Conservation (phyloP, 2,113 vertebrate genomes). For the Nicator chloris region DNA sequence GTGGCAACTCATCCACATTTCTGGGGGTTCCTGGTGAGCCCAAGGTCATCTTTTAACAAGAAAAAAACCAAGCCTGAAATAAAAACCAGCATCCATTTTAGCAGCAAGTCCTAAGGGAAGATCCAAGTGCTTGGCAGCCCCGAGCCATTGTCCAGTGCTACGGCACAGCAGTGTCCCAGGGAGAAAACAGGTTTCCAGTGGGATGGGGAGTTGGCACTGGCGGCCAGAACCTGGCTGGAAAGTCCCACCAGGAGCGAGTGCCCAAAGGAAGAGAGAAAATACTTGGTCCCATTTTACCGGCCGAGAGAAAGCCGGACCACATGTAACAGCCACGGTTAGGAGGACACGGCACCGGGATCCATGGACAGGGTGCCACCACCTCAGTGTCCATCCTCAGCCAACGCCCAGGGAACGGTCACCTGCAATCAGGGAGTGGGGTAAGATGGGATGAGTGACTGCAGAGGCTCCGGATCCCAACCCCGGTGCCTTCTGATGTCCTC, state of each 20-base stretch:
- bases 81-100: neutral
- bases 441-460: accelerated
- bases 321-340: accelerated
- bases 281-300: neutral
- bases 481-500: accelerated
- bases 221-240: neutral
- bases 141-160: neutral
- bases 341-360: neutral
- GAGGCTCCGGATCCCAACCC: accelerated
- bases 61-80: neutral
- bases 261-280: neutral
- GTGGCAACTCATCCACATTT: neutral
- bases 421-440: neutral
- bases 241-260: neutral
- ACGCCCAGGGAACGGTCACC: neutral
- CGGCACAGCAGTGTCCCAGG: neutral
- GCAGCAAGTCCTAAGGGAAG: neutral
- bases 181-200: neutral
- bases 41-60: neutral
- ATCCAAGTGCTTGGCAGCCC: neutral
- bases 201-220: conserved; percentile 7
- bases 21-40: neutral
- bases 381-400: neutral
- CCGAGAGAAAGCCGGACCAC: accelerated
- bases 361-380: neutral